These are phyloP conservation scores for Cyrtonyx montezumae DNA, from an alignment of 2,113 vertebrate genomes.

Conservation along the genomic window DNA sequence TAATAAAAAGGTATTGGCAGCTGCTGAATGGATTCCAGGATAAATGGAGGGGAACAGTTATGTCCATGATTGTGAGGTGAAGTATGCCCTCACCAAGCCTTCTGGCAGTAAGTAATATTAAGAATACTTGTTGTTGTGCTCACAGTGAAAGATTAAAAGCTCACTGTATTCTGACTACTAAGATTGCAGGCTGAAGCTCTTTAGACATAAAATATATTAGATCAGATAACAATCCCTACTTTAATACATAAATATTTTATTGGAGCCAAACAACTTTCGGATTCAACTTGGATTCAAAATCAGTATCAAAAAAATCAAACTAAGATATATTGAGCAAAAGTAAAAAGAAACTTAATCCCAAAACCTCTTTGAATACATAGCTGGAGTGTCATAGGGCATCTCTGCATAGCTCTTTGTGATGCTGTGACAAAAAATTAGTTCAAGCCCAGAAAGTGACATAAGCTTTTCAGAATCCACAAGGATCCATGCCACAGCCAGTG, in stretches of 20 bases:
- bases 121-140: not conserved
- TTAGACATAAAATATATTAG: not conserved
- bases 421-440: not conserved
- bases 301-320: not conserved
- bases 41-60: not conserved
- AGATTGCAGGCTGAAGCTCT: not conserved
- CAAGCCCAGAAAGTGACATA: not conserved
- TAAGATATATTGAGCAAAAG: not conserved
- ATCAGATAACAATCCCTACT: not conserved
- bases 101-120: not conserved
- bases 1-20: not conserved
- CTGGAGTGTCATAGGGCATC: not conserved
- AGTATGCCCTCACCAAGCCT: not conserved
- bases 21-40: not conserved
- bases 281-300: not conserved
- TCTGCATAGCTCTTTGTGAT: not conserved
- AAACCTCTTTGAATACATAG: not conserved
- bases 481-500: rapidly evolving
- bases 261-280: not conserved
- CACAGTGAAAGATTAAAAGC: not conserved
- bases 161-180: not conserved
- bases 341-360: not conserved
- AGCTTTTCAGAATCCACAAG: not conserved
- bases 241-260: not conserved
- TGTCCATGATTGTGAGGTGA: rapidly evolving